Conservation (phyloP, 2,113 vertebrate genomes). For the Lepidothrix coronata region DNA sequence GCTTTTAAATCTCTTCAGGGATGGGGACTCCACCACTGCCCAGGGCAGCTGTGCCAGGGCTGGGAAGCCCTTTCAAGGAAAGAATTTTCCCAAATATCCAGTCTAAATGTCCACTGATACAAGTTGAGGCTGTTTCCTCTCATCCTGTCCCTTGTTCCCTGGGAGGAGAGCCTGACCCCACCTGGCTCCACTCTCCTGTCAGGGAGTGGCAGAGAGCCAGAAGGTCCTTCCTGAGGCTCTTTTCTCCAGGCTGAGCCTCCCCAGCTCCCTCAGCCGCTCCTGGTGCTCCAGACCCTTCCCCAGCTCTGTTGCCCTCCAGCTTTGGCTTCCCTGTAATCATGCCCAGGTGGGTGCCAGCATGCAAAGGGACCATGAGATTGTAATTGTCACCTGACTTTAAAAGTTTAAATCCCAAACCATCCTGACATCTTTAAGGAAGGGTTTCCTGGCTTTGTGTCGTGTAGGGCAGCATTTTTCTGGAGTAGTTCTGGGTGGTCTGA, state of each 20-base stretch:
- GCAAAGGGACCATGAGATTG: neutral
- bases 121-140: neutral
- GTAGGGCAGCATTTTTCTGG: neutral
- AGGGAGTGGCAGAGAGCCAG: neutral
- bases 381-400: neutral
- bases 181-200: neutral
- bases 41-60: neutral
- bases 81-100: neutral
- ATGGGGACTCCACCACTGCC: neutral
- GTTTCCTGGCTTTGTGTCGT: neutral
- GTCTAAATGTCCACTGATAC: fast-evolving
- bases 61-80: fast-evolving
- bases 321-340: neutral
- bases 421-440: neutral
- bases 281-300: neutral
- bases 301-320: neutral
- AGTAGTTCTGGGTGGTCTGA: conserved; percentile 60
- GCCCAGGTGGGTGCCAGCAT: neutral
- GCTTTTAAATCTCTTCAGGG: neutral
- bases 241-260: neutral
- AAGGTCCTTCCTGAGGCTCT: neutral
- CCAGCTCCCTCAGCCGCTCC: neutral
- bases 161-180: neutral
- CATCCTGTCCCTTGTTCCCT: neutral
- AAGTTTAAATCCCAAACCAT: neutral